phyloP scores from a whole-genome alignment of 2,797 vertebrate genomes.

The Sebastolobus alascanus region DNA sequence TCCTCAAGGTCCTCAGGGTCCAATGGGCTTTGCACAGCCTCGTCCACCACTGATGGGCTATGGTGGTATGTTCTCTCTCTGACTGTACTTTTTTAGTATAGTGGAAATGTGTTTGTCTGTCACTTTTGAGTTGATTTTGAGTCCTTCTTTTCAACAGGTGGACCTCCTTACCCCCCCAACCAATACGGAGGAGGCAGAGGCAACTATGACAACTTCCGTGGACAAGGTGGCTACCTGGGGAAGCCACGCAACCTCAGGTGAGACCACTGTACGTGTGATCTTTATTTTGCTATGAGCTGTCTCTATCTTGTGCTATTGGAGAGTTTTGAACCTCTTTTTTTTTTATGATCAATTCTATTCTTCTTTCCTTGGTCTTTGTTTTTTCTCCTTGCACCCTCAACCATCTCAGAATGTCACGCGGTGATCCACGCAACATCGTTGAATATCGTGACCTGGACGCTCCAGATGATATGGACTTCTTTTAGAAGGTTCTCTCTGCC shows the following conservation, averaged over 20 bases:
- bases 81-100: neutral
- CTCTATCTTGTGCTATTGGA: neutral
- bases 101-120: neutral
- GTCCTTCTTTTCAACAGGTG: slow-evolving; percentile 69
- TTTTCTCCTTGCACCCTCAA: neutral
- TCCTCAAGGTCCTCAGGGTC: slow-evolving; percentile 90
- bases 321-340: neutral
- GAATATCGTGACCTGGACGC: slow-evolving; percentile 95
- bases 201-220: slow-evolving; percentile 93
- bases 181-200: slow-evolving; percentile 92
- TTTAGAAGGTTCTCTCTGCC: slow-evolving; percentile 78
- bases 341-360: neutral
- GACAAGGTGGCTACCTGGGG: slow-evolving; percentile 91
- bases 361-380: neutral
- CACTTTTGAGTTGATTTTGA: neutral
- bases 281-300: slow-evolving; percentile 35
- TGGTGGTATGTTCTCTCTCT: slow-evolving; percentile 80
- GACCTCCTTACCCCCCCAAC: slow-evolving; percentile 90
- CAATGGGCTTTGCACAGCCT: slow-evolving; percentile 92
- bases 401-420: slow-evolving; percentile 89
- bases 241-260: slow-evolving; percentile 92
- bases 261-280: slow-evolving; percentile 64
- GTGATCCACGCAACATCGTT: slow-evolving; percentile 94
- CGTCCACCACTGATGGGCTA: slow-evolving; percentile 93
- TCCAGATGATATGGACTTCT: slow-evolving; percentile 94